Conservation (phyloP, 2,797 vertebrate genomes). For the Philypnodon macrostomus region DNA sequence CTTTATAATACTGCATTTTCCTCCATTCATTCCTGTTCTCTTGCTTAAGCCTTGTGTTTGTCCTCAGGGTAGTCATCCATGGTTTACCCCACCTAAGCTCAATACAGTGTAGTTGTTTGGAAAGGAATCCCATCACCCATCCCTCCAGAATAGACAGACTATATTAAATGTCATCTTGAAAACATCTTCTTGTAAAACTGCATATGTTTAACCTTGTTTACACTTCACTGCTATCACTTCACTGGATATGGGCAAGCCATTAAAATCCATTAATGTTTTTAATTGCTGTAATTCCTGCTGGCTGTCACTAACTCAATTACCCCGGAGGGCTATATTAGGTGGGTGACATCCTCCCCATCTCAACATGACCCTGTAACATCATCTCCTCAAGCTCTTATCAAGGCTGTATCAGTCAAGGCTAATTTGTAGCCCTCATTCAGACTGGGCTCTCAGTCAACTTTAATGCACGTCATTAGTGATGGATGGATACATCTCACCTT, state of each 20-base stretch:
- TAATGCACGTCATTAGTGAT: not conserved
- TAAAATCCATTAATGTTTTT: conserved; percentile 1
- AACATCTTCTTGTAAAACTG: too few species aligned
- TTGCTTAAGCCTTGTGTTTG: too few species aligned
- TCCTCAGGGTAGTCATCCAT: too few species aligned
- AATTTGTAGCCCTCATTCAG: not conserved
- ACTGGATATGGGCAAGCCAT: not conserved
- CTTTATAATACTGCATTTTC: too few species aligned
- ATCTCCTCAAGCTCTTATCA: not conserved
- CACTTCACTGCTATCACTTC: not conserved
- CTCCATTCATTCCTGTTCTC: too few species aligned
- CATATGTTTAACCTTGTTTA: not conserved
- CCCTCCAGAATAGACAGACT: too few species aligned
- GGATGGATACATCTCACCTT: not conserved
- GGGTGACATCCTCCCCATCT: not conserved
- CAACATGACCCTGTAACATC: not conserved
- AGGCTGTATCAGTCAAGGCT: not conserved
- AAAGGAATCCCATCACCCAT: too few species aligned
- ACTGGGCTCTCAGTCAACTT: not conserved
- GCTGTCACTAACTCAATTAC: conserved; percentile 10
- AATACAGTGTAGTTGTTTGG: too few species aligned
- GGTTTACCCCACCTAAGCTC: too few species aligned
- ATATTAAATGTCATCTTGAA: too few species aligned
- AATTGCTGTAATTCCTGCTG: conserved; percentile 8
- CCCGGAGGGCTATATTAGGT: not conserved